A percentile compares a stretch with the other conserved stretches of the same genome.
Evolutionary conservation across 2,797 vertebrate genomes (phyloP).

Genomic region (Artibeus jamaicensis): DNA sequence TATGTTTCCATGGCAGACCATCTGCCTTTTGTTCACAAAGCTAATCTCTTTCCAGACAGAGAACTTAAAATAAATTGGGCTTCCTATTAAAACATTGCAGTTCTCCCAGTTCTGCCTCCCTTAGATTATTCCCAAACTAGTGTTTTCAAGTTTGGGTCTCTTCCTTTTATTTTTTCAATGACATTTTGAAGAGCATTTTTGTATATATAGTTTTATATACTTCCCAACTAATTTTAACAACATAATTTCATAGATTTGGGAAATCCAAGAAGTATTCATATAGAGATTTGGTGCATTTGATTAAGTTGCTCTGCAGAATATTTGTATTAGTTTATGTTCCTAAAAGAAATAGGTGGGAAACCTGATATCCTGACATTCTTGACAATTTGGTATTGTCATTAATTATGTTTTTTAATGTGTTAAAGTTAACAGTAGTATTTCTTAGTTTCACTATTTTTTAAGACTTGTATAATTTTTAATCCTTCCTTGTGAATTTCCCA

Average conservation of each 20-base stretch:
- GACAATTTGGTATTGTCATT: background rate
- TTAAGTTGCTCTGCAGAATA: background rate
- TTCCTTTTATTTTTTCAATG: background rate
- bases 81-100: slow-evolving; percentile 11
- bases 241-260: background rate
- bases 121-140: background rate
- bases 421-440: background rate
- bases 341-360: background rate
- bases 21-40: slow-evolving; percentile 44
- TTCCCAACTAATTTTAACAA: slow-evolving; percentile 30
- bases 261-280: background rate
- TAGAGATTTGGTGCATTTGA: background rate
- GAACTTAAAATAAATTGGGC: slow-evolving; percentile 38
- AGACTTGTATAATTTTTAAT: background rate
- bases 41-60: slow-evolving; percentile 11
- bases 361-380: background rate
- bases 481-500: background rate
- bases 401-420: background rate
- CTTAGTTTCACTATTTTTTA: background rate
- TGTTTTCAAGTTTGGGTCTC: background rate
- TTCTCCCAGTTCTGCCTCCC: background rate
- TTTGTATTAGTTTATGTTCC: background rate
- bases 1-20: slow-evolving; percentile 36
- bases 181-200: background rate
- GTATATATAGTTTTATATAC: background rate